phyloP scores from a whole-genome alignment of 2,888 invertebrate species.

The Chironomus tentans region DNA sequence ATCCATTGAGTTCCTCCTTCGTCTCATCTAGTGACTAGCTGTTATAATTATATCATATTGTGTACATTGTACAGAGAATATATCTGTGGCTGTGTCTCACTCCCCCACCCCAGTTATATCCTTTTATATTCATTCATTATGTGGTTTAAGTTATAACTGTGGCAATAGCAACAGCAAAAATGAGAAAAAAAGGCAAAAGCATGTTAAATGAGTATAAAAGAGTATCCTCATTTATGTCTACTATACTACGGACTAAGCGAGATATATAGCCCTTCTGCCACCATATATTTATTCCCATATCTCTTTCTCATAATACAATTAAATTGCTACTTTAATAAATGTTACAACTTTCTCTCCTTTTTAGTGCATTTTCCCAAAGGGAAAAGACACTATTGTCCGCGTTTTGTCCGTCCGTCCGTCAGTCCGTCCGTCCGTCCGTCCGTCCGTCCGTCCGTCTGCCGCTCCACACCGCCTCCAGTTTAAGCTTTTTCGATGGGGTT shows the following conservation, averaged over 20 bases:
- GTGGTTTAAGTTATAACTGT: background rate
- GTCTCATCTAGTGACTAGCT: background rate
- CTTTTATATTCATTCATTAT: background rate
- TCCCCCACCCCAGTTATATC: background rate
- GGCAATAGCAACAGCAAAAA: background rate
- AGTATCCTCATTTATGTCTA: background rate
- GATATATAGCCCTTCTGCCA: background rate
- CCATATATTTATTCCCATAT: background rate
- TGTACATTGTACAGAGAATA: background rate
- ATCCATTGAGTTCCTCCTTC: background rate
- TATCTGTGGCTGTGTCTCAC: background rate
- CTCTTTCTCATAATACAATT: constrained; percentile 14
- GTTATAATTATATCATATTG: background rate
- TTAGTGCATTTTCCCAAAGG: too few species aligned
- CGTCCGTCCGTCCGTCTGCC: too few species aligned
- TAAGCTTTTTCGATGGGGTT: too few species aligned
- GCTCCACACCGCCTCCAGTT: too few species aligned
- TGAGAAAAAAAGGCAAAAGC: background rate
- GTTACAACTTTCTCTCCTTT: background rate
- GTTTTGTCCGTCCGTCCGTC: too few species aligned
- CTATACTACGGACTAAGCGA: background rate
- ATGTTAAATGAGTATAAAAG: background rate
- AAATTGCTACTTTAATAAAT: constrained; percentile 18
- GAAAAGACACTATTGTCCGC: too few species aligned
- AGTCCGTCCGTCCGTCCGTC: too few species aligned